Percentiles rank a stretch among this genome's conserved stretches.
phyloP scores from a whole-genome alignment of 2,113 vertebrate species.

The Grus americana region DNA sequence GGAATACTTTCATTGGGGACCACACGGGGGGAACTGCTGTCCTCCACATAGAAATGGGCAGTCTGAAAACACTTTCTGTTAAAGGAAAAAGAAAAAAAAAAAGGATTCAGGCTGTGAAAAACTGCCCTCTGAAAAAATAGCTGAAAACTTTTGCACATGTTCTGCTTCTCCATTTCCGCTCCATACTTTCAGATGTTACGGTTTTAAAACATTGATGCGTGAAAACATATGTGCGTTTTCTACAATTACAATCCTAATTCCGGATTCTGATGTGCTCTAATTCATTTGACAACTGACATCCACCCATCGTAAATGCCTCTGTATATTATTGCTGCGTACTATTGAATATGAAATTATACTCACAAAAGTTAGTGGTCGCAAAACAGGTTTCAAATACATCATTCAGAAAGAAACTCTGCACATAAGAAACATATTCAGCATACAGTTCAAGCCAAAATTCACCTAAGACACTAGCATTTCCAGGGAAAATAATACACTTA shows the following conservation, averaged over 20 bases:
- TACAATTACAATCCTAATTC: background rate
- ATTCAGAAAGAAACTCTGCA: constrained; percentile 13
- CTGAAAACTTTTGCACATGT: background rate
- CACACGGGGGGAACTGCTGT: constrained; percentile 94
- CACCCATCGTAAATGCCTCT: background rate
- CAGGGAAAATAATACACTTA: constrained; percentile 7
- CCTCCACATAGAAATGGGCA: constrained; percentile 98
- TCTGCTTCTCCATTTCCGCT: background rate
- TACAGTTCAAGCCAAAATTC: background rate
- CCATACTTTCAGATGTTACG: background rate
- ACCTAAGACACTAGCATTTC: background rate
- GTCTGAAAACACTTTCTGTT: constrained; percentile 98
- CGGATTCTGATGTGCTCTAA: background rate
- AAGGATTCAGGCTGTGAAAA: constrained; percentile 20
- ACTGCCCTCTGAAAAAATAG: background rate
- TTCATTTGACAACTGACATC: background rate
- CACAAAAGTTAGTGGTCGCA: background rate
- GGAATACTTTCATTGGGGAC: constrained; percentile 96
- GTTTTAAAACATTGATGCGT: background rate
- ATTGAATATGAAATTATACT: background rate
- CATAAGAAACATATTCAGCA: background rate
- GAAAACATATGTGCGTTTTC: background rate
- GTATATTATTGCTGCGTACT: background rate
- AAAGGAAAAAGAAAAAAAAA: constrained; percentile 16
- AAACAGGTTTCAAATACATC: constrained; percentile 7